A percentile compares a stretch with the other conserved stretches of the same genome.
phyloP scores from a whole-genome alignment of 1,140 invertebrate genomes.

The Drosophila ficusphila region DNA sequence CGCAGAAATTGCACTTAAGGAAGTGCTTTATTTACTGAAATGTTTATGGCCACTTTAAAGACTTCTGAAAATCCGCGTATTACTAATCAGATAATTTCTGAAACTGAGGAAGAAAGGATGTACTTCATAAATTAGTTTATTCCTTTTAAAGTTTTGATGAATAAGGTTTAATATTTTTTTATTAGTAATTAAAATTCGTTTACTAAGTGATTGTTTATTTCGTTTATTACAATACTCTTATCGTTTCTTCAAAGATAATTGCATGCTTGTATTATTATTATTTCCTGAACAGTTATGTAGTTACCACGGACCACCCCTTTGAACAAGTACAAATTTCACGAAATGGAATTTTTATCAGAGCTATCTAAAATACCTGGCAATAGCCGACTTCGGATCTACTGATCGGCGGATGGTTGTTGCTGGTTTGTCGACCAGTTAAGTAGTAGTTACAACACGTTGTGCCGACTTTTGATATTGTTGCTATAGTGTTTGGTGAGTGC shows the following conservation, averaged over 20 bases:
- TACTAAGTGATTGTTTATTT: too few relatives aligned
- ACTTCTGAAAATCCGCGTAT: too few relatives aligned
- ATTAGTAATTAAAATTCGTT: too few relatives aligned
- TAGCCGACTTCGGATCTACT: conserved; percentile 10
- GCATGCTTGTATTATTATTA: neutral
- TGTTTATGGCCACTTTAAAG: neutral
- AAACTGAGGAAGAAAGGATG: neutral
- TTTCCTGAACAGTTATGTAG: neutral
- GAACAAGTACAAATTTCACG: neutral
- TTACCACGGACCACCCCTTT: conserved; percentile 14
- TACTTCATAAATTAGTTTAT: too few relatives aligned
- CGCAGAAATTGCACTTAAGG: neutral
- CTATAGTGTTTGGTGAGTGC: conserved; percentile 10
- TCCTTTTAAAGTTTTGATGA: too few relatives aligned
- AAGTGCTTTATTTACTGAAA: neutral
- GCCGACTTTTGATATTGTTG: neutral
- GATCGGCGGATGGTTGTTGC: conserved; percentile 4
- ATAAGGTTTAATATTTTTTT: too few relatives aligned
- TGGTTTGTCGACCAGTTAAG: conserved; percentile 42
- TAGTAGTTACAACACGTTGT: conserved; percentile 46
- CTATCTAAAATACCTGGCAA: conserved; percentile 10
- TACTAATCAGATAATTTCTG: neutral
- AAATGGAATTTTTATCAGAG: conserved; percentile 20
- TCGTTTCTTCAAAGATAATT: too few relatives aligned
- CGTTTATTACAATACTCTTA: too few relatives aligned